These are phyloP conservation scores for Buceros bicornis DNA, from an alignment of 2,797 vertebrate species.

Conservation along the genomic window DNA sequence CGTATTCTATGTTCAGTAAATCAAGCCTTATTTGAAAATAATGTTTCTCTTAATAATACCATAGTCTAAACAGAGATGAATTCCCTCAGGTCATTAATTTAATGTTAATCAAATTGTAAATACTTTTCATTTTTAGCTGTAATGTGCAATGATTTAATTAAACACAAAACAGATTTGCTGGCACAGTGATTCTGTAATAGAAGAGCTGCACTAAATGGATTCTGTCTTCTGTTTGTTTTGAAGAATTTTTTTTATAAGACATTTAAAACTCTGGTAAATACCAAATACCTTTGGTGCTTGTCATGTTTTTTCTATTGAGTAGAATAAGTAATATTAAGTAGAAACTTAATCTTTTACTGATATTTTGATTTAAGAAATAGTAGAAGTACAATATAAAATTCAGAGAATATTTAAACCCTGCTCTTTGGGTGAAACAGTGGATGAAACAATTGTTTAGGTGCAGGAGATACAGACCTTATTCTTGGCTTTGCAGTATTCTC, in stretches of 20 bases:
- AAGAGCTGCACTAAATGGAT: neutral
- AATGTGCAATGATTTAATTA: conserved; percentile 19
- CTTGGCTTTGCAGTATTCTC: neutral
- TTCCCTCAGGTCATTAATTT: conserved; percentile 2
- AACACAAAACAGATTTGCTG: neutral
- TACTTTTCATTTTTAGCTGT: neutral
- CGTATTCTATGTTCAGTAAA: neutral
- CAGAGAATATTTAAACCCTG: neutral
- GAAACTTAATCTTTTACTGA: neutral
- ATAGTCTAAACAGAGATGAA: neutral
- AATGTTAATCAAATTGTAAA: conserved; percentile 34
- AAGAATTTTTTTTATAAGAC: neutral
- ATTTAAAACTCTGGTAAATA: neutral
- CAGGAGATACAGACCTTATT: neutral
- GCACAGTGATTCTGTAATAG: neutral
- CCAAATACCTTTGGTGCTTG: neutral
- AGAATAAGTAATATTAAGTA: neutral
- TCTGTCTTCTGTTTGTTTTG: neutral
- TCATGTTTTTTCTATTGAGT: neutral
- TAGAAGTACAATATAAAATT: neutral
- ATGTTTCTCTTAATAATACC: neutral
- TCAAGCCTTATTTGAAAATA: neutral
- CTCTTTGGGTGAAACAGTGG: neutral
- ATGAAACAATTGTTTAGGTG: neutral
- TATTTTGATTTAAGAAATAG: neutral